These are phyloP conservation scores for Criorhina ranunculi DNA, from an alignment of 2,888 invertebrate species.

Conservation along the genomic window DNA sequence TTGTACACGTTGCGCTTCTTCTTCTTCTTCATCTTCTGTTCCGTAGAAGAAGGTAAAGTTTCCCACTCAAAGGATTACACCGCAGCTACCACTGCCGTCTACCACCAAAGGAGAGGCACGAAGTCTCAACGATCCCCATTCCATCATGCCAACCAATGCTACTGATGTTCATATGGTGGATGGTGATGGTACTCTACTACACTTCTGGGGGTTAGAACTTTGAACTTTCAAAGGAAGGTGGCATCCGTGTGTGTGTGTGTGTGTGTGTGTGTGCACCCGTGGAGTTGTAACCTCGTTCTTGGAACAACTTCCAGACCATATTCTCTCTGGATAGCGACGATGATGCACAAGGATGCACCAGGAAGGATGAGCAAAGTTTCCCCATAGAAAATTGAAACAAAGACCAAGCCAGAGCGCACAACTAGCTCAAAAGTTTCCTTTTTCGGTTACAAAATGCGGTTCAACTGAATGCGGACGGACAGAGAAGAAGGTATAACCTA, in stretches of 20 bases:
- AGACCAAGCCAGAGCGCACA: slow-evolving; percentile 43
- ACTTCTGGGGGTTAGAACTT: slow-evolving; percentile 74
- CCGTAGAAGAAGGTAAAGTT: slow-evolving; percentile 48
- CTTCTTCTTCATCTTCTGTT: neutral
- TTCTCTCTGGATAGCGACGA: slow-evolving; percentile 49
- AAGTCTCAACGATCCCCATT: slow-evolving; percentile 7
- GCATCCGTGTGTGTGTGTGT: too few species aligned
- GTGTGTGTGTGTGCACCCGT: slow-evolving; percentile 10
- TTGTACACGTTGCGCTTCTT: slow-evolving; percentile 56
- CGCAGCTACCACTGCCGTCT: slow-evolving; percentile 59
- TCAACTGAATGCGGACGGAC: slow-evolving; percentile 35
- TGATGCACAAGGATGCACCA: slow-evolving; percentile 26
- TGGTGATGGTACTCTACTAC: slow-evolving; percentile 52
- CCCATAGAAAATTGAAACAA: slow-evolving; percentile 52
- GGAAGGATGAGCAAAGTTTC: slow-evolving; percentile 66
- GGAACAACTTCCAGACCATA: slow-evolving; percentile 68
- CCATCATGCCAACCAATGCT: slow-evolving; percentile 21
- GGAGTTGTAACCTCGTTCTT: slow-evolving; percentile 44
- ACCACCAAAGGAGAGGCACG: slow-evolving; percentile 46
- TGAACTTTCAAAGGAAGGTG: too few species aligned
- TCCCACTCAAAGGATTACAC: slow-evolving; percentile 74
- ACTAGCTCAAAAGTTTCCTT: slow-evolving; percentile 71
- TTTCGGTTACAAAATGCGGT: slow-evolving; percentile 74
- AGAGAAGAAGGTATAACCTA: slow-evolving; percentile 7
- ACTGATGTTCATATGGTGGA: slow-evolving; percentile 33